These are phyloP conservation scores for Cremastinae sp. DNA, from an alignment of 2,888 invertebrate genomes.

Conservation along the genomic window DNA sequence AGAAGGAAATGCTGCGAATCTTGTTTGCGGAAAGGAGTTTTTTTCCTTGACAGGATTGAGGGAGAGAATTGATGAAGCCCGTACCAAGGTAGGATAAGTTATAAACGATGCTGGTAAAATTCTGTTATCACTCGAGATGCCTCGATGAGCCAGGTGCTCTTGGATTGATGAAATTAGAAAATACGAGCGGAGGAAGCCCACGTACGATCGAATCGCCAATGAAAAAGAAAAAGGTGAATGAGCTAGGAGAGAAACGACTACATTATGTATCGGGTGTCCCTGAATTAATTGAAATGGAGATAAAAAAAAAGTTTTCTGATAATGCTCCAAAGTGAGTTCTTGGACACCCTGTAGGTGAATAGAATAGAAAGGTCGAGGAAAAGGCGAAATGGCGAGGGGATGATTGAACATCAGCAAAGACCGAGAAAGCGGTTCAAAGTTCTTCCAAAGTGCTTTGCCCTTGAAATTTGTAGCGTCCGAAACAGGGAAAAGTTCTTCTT, in stretches of 20 bases:
- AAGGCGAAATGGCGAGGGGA: constrained; percentile 1
- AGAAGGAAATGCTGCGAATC: constrained; percentile 53
- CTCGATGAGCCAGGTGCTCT: constrained; percentile 41
- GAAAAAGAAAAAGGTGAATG: constrained; percentile 26
- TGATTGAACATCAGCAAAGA: neutral
- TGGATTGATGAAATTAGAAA: constrained; percentile 56
- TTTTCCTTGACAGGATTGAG: constrained; percentile 28
- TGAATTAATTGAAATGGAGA: too few species aligned
- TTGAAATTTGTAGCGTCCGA: constrained; percentile 25
- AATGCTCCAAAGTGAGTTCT: too few species aligned
- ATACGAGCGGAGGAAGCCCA: neutral
- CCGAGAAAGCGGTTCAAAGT: constrained; percentile 32
- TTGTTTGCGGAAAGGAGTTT: constrained; percentile 39
- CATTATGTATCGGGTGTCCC: too few species aligned
- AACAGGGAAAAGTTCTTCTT: constrained; percentile 36
- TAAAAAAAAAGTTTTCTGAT: too few species aligned
- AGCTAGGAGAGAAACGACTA: constrained; percentile 12
- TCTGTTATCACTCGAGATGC: constrained; percentile 47
- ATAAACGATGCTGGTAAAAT: constrained; percentile 54
- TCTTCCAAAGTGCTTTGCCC: constrained; percentile 39
- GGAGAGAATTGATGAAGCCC: constrained; percentile 50
- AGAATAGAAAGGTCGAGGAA: constrained; percentile 11
- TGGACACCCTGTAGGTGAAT: neutral
- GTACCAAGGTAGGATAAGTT: constrained; percentile 39
- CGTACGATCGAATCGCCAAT: constrained; percentile 41